Percentiles rank a stretch among this genome's conserved stretches.
These are phyloP conservation scores for Caenorhabditis panamensis DNA, from an alignment of 2,888 invertebrate genomes.

Conservation along the genomic window DNA sequence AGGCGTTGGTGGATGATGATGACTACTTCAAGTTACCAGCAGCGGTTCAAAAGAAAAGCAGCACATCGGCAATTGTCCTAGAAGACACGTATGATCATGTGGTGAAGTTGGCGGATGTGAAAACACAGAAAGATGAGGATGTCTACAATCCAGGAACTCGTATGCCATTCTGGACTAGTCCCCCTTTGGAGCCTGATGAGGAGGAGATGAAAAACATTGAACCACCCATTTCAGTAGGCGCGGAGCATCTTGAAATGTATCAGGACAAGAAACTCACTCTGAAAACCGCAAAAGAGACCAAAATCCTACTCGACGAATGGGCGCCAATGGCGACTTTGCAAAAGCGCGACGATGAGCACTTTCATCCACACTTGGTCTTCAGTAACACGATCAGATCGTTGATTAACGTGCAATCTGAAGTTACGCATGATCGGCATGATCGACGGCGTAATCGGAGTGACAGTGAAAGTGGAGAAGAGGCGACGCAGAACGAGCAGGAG, in stretches of 20 bases:
- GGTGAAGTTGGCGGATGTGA: slow-evolving; percentile 14
- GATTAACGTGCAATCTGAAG: slow-evolving; percentile 22
- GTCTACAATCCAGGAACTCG: slow-evolving; percentile 11
- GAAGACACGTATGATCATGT: slow-evolving; percentile 34
- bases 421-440: neutral
- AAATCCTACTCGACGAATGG: slow-evolving; percentile 31
- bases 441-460: neutral
- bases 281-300: slow-evolving; percentile 10
- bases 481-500: neutral
- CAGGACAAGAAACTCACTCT: slow-evolving; percentile 16
- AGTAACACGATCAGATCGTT: slow-evolving; percentile 32
- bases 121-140: slow-evolving; percentile 17
- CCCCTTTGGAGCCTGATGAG: slow-evolving; percentile 19
- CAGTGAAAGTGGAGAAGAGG: neutral
- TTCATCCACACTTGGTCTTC: slow-evolving; percentile 36
- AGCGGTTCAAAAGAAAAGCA: neutral
- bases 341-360: slow-evolving; percentile 27
- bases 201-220: slow-evolving; percentile 29
- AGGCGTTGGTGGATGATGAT: slow-evolving; percentile 13
- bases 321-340: slow-evolving; percentile 5
- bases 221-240: slow-evolving; percentile 40
- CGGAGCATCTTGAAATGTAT: slow-evolving; percentile 16
- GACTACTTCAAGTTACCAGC: neutral
- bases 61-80: neutral
- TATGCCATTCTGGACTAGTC: slow-evolving; percentile 36